These are phyloP conservation scores for Myathropa florea DNA, from an alignment of 2,888 invertebrate genomes.

Conservation along the genomic window DNA sequence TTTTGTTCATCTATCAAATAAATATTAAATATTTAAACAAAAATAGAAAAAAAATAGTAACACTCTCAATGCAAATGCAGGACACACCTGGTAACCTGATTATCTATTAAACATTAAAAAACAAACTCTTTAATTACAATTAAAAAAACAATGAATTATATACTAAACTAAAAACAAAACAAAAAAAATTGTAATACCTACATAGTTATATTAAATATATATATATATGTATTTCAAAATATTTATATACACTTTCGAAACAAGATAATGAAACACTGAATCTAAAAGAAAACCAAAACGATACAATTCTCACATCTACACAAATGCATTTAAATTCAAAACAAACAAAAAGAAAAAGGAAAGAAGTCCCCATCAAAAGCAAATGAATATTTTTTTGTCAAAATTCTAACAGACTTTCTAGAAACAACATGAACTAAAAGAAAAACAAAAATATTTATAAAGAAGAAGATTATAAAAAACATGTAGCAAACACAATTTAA, in stretches of 20 bases:
- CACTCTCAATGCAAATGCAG: constrained; percentile 62
- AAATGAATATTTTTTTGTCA: constrained; percentile 49
- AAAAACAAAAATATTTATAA: constrained; percentile 38
- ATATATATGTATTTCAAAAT: constrained; percentile 64
- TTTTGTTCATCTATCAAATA: constrained; percentile 7
- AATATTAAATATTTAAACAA: neutral
- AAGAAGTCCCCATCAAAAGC: neutral
- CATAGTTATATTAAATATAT: constrained; percentile 63
- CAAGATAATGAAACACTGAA: constrained; percentile 55
- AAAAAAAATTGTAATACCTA: constrained; percentile 59
- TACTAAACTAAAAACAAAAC: constrained; percentile 39
- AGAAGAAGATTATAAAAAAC: constrained; percentile 2
- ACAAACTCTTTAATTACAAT: constrained; percentile 11
- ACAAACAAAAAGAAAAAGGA: constrained; percentile 10
- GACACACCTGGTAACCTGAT: constrained; percentile 66
- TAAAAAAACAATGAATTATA: constrained; percentile 37
- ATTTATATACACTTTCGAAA: constrained; percentile 70
- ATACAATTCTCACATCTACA: constrained; percentile 64
- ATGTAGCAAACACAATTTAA: constrained; percentile 53
- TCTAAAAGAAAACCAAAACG: constrained; percentile 23
- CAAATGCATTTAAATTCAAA: constrained; percentile 66
- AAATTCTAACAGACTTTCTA: constrained; percentile 50
- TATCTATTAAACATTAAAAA: constrained; percentile 47
- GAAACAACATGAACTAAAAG: neutral
- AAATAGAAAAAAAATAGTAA: constrained; percentile 24